Conservation (phyloP, 2,113 vertebrate genomes). For the Arothron firmamentum region DNA sequence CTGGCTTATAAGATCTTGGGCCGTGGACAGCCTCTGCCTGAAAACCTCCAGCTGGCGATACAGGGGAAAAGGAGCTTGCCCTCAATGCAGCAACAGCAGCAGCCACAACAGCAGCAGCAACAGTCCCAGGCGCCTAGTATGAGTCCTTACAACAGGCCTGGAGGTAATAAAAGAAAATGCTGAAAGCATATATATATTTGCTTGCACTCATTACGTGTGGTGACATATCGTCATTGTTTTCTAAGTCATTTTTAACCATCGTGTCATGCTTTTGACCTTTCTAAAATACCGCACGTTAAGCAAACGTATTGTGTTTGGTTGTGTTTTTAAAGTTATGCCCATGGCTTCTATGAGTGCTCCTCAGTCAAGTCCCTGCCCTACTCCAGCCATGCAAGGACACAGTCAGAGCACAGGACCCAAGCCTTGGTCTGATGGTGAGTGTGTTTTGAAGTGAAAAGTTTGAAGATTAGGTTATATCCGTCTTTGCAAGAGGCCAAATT, state of each 20-base stretch:
- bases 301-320: background rate
- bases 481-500: no score
- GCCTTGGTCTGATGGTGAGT: constrained; percentile 80
- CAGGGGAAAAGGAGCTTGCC: constrained; percentile 95
- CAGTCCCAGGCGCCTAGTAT: constrained; percentile 56
- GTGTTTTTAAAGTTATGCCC: constrained; percentile 70
- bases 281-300: rapidly evolving
- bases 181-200: background rate
- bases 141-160: constrained; percentile 82
- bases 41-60: constrained; percentile 95
- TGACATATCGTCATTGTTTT: background rate
- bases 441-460: no score
- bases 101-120: constrained; percentile 49
- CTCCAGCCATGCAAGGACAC: constrained; percentile 75
- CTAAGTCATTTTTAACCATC: no score
- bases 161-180: constrained; percentile 71
- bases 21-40: constrained; percentile 91
- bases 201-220: background rate
- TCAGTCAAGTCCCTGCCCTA: constrained; percentile 69
- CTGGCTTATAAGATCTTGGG: constrained; percentile 97
- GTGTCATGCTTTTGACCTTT: no score
- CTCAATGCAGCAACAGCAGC: constrained; percentile 85
- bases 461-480: no score
- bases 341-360: constrained; percentile 75
- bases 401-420: constrained; percentile 74